These are phyloP conservation scores for Uloborus plumipes DNA, from an alignment of 2,888 invertebrate genomes.

Conservation along the genomic window DNA sequence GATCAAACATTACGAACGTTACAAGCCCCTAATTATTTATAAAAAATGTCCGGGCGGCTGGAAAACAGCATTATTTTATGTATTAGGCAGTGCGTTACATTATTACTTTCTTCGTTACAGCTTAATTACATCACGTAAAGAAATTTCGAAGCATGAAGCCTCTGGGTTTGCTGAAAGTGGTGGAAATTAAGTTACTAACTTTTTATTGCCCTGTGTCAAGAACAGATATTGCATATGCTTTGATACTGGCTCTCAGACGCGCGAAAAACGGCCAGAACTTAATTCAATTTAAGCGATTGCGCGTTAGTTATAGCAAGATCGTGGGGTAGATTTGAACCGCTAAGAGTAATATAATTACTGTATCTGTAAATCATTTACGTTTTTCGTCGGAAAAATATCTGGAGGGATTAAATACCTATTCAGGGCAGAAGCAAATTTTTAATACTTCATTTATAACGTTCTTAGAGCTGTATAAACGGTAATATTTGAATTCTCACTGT, in stretches of 20 bases:
- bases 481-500: too few relatives aligned
- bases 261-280: conserved; percentile 11
- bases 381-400: not conserved
- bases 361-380: conserved; percentile 22
- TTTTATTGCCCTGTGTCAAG: conserved; percentile 26
- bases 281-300: conserved; percentile 26
- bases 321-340: conserved; percentile 18
- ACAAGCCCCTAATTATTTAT: conserved; percentile 11
- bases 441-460: too few relatives aligned
- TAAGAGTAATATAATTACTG: conserved; percentile 22
- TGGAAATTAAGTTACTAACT: conserved; percentile 32
- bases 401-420: too few relatives aligned
- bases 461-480: too few relatives aligned
- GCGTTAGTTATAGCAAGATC: conserved; percentile 22
- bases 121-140: conserved; percentile 26
- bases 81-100: conserved; percentile 10
- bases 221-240: conserved; percentile 25
- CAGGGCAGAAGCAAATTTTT: too few relatives aligned
- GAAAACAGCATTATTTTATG: too few relatives aligned
- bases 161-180: not conserved
- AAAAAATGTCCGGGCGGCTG: not conserved
- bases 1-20: conserved; percentile 3
- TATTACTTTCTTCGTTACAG: conserved; percentile 15
- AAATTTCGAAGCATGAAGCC: conserved; percentile 16
- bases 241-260: conserved; percentile 22